Percentiles rank a stretch among this genome's conserved stretches.
These are phyloP conservation scores for Troides aeacus DNA, from an alignment of 2,888 invertebrate genomes.

Conservation along the genomic window DNA sequence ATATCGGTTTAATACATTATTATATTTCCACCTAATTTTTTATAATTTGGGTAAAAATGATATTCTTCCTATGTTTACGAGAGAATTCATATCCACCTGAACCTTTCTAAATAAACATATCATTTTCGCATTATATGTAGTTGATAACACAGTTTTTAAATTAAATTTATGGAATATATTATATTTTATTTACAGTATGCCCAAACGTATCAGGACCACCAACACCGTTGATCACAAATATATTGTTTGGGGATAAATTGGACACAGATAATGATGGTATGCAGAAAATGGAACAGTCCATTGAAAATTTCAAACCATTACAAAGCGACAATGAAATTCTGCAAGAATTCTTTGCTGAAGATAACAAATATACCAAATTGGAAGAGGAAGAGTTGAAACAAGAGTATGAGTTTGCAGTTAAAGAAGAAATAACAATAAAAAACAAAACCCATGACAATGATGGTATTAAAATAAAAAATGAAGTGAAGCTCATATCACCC, in stretches of 20 bases:
- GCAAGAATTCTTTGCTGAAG: constrained; percentile 47
- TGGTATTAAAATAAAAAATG: constrained; percentile 18
- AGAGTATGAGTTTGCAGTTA: constrained; percentile 20
- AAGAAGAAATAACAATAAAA: constrained; percentile 4
- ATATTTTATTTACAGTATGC: constrained; percentile 35
- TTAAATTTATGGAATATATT: no score
- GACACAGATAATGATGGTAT: constrained; percentile 11
- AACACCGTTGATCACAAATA: constrained; percentile 63
- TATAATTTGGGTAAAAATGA: no score
- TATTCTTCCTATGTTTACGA: no score
- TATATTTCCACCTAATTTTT: no score
- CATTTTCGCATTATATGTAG: no score
- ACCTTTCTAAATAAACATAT: no score
- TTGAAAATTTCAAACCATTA: constrained; percentile 38
- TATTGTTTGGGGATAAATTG: constrained; percentile 53
- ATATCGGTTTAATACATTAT: no score
- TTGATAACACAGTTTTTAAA: no score
- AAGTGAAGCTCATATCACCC: constrained; percentile 23
- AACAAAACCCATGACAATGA: not conserved
- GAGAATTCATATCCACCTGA: no score
- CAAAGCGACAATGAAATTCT: constrained; percentile 43
- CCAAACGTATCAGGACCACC: constrained; percentile 44
- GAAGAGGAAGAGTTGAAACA: constrained; percentile 12
- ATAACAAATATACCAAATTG: constrained; percentile 31
- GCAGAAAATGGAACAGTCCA: constrained; percentile 37